Evolutionary conservation across 2,797 vertebrate species (phyloP), one percentile per base, ranked within the genome.

Genomic region (Mus spretus): DNA sequence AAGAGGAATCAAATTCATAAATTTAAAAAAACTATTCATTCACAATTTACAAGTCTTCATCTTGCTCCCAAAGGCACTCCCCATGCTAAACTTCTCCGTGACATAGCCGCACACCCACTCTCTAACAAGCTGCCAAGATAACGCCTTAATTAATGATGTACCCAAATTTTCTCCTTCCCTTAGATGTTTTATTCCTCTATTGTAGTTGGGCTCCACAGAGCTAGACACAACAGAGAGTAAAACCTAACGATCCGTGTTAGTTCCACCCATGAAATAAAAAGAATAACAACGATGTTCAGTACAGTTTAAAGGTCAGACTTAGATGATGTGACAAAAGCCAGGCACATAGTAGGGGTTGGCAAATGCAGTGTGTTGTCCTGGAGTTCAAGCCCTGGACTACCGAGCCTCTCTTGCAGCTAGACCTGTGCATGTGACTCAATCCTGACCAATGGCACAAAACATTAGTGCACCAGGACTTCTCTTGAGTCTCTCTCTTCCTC

Each of bases 101-200:
- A 87, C 0, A 67, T 14, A 47, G 65, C 19, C n/a, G 11, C 10
- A 83, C 37, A 90, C 14, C 85, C 50, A 44, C 67, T 92, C 80
- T 91, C 70, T 75, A 77, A 78, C 34, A 87, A 91, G 72, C 34
- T 91, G 17, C 44, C 74, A 65, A n/a, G 5, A 50, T 8, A 85
- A 59, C 70, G 53, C 83, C 59, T 93, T 70, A 59, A 78, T 87
- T 83, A 91, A 44, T 34, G 87, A 37, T 84, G 47, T 59, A 5
- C 34, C 61, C 87, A 86, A 89, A 81, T 80, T 81, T 78, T 65
- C 59, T 80, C 44, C 75, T 47, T 63, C 37, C 12, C 81, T 89
- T 34, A 59, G 15, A n/a, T 13, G 59, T 77, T 77, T 72, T 67
- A 20, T 55, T 17, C 17, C 24, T 92, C 61, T 47, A 53, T 17